Percentiles rank a stretch among this genome's conserved stretches.
phyloP scores from a whole-genome alignment of 2,888 invertebrate genomes.

The Lochmaea crataegi region DNA sequence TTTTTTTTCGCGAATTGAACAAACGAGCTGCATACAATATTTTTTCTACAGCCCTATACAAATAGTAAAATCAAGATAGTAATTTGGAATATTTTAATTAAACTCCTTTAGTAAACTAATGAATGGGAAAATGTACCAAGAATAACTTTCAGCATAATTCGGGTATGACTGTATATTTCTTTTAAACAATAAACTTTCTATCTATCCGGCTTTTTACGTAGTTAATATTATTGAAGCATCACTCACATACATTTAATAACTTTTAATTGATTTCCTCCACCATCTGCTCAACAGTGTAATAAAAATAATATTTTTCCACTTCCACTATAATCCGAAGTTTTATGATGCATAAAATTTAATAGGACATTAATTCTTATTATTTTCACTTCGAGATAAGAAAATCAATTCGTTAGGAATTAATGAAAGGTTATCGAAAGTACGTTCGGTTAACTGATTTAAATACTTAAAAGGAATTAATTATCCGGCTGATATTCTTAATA shows the following conservation, averaged over 20 bases:
- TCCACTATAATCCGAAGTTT: neutral
- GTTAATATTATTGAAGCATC: neutral
- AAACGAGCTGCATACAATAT: no score
- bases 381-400: neutral
- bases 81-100: no score
- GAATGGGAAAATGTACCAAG: no score
- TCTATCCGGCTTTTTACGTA: no score
- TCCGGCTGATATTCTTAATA: neutral
- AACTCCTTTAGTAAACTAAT: no score
- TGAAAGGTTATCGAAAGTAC: neutral
- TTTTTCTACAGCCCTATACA: no score
- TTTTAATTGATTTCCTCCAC: neutral
- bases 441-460: neutral
- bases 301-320: neutral
- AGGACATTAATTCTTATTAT: conserved; percentile 4
- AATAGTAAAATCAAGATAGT: no score
- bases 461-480: neutral
- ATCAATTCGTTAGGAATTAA: neutral
- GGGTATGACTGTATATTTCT: no score
- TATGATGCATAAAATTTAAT: conserved; percentile 8
- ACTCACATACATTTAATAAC: neutral
- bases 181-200: no score
- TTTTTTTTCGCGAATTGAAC: no score
- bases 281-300: neutral
- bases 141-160: no score